phyloP scores from a whole-genome alignment of 2,113 vertebrate species.

The Benitochromis conjunctus region DNA sequence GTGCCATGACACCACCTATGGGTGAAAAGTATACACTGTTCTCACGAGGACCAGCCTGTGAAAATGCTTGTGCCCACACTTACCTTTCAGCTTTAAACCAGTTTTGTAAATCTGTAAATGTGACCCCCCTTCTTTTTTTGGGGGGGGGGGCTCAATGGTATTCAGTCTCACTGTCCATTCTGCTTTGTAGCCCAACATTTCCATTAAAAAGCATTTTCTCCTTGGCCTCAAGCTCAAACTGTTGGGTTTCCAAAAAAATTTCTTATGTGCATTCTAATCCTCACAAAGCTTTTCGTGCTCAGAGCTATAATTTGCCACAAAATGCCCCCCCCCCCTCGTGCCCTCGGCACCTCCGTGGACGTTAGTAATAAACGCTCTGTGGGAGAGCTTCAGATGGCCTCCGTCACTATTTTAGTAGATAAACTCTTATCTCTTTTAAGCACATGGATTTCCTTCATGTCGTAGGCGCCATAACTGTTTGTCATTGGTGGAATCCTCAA shows the following conservation, averaged over 20 bases:
- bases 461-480: neutral
- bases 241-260: neutral
- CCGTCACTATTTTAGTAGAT: constrained; percentile 16
- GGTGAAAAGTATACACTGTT: neutral
- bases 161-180: neutral
- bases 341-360: neutral
- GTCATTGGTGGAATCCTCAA: neutral
- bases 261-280: neutral
- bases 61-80: neutral
- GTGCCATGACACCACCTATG: constrained; percentile 38
- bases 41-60: neutral
- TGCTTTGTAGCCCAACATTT: neutral
- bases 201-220: neutral
- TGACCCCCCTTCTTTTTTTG: neutral
- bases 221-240: neutral
- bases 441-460: constrained; percentile 46
- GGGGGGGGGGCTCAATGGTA: neutral
- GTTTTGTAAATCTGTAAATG: neutral
- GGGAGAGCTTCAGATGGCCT: neutral
- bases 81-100: neutral
- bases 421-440: constrained; percentile 61
- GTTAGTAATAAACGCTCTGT: neutral
- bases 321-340: neutral
- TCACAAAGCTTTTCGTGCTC: neutral
- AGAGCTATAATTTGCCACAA: neutral